Evolutionary conservation across 2,888 invertebrate species (phyloP).

Genomic region (Sericinus montela): DNA sequence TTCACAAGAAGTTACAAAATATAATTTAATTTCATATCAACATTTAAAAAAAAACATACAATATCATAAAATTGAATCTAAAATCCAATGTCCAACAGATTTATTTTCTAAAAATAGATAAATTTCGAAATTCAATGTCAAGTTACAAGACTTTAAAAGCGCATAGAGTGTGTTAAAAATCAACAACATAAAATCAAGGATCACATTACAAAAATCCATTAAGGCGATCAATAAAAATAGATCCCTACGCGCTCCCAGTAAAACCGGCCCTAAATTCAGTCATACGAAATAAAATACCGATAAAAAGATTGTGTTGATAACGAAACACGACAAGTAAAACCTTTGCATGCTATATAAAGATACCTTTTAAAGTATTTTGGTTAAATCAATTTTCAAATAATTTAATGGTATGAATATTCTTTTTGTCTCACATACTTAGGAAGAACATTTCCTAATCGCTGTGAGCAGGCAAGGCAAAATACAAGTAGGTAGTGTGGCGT

Average conservation of each 20-base stretch:
- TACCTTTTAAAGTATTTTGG: no score
- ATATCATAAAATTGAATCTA: slow-evolving; percentile 22
- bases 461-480: no score
- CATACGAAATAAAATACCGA: slow-evolving; percentile 53
- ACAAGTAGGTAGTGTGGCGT: no score
- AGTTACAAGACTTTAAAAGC: slow-evolving; percentile 51
- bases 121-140: slow-evolving; percentile 40
- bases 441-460: no score
- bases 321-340: slow-evolving; percentile 23
- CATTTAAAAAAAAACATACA: no score
- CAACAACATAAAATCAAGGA: slow-evolving; percentile 60
- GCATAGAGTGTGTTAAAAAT: slow-evolving; percentile 40
- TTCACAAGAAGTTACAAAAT: no score
- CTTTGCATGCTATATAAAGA: no score
- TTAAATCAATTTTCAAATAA: no score
- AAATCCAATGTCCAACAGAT: slow-evolving; percentile 29
- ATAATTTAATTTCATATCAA: no score
- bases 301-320: slow-evolving; percentile 37
- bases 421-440: no score
- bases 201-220: slow-evolving; percentile 77
- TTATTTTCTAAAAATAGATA: slow-evolving; percentile 43
- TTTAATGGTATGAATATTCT: no score
- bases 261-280: slow-evolving; percentile 53
- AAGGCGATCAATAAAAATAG: slow-evolving; percentile 72
- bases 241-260: slow-evolving; percentile 38